These are phyloP conservation scores for Cynocephalus volans DNA, from an alignment of 2,113 vertebrate species.

Conservation along the genomic window DNA sequence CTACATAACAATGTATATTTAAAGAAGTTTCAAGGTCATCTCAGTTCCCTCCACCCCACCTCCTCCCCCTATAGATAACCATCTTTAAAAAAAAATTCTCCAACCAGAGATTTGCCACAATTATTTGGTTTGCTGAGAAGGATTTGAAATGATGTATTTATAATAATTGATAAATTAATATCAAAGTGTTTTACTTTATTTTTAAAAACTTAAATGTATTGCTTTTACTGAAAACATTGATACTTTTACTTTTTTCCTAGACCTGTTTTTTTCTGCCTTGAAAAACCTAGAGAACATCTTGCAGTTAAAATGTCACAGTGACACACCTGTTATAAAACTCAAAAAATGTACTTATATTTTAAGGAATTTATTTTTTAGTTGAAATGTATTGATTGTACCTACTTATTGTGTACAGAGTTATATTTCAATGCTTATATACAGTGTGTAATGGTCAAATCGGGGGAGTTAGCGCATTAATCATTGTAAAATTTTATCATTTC, in stretches of 20 bases:
- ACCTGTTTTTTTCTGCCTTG: slow-evolving; percentile 31
- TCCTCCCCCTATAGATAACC: neutral
- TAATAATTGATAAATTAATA: neutral
- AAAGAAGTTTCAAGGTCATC: neutral
- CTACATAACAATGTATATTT: slow-evolving; percentile 5
- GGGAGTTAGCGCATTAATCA: no score
- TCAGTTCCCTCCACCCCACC: neutral
- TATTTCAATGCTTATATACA: no score
- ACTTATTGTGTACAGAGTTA: no score
- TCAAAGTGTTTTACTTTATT: neutral
- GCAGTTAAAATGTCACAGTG: slow-evolving; percentile 74
- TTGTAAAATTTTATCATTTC: no score
- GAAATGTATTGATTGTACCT: no score
- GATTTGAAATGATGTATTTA: neutral
- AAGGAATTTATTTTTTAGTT: no score
- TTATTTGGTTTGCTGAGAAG: neutral
- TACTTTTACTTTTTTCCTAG: neutral
- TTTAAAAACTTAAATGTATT: neutral
- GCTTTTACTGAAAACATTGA: neutral
- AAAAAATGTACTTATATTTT: no score
- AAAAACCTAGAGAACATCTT: slow-evolving; percentile 65
- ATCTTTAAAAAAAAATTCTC: neutral
- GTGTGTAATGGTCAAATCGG: no score
- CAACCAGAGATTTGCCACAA: neutral
- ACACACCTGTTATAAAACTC: slow-evolving; percentile 47